Percentiles rank a stretch among this genome's conserved stretches.
Evolutionary conservation across 1,140 invertebrate genomes (phyloP).

Genomic region (Polypedilum pembai): DNA sequence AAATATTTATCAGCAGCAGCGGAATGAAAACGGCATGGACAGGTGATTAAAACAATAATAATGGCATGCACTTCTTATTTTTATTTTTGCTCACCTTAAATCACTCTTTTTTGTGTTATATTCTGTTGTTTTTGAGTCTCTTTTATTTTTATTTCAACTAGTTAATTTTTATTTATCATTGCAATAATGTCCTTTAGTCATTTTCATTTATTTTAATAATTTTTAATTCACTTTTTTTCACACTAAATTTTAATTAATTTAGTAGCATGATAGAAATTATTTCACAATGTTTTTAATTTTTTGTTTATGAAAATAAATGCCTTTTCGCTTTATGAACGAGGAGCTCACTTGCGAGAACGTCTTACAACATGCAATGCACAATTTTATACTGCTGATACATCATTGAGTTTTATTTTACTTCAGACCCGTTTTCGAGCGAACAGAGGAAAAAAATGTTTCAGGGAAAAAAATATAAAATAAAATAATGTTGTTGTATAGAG

Average conservation of each 20-base stretch:
- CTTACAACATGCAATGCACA: constrained; percentile 28
- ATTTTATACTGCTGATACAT: constrained; percentile 27
- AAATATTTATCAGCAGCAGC: constrained; percentile 25
- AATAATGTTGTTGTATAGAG: constrained; percentile 18
- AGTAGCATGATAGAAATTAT: not conserved
- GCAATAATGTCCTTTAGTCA: constrained; percentile 7
- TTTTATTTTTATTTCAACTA: not conserved
- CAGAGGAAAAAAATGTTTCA: constrained; percentile 23
- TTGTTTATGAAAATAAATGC: constrained; percentile 28
- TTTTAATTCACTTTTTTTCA: not conserved
- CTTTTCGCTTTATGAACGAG: not conserved
- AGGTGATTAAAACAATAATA: constrained; percentile 22
- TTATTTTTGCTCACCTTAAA: not conserved
- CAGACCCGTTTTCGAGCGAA: constrained; percentile 27
- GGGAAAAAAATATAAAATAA: constrained; percentile 16
- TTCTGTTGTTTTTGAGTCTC: no score
- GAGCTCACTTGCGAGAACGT: not conserved
- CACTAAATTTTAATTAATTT: not conserved
- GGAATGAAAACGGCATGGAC: constrained; percentile 22
- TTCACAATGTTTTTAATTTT: constrained; percentile 13
- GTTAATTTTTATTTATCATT: constrained; percentile 9
- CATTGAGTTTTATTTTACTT: constrained; percentile 28
- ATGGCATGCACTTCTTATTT: not conserved
- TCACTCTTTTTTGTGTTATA: no score
- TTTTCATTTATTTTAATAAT: not conserved